These are phyloP conservation scores for Nematostella vectensis DNA, from an alignment of 92 coral and sea anemone species.

Conservation along the genomic window DNA sequence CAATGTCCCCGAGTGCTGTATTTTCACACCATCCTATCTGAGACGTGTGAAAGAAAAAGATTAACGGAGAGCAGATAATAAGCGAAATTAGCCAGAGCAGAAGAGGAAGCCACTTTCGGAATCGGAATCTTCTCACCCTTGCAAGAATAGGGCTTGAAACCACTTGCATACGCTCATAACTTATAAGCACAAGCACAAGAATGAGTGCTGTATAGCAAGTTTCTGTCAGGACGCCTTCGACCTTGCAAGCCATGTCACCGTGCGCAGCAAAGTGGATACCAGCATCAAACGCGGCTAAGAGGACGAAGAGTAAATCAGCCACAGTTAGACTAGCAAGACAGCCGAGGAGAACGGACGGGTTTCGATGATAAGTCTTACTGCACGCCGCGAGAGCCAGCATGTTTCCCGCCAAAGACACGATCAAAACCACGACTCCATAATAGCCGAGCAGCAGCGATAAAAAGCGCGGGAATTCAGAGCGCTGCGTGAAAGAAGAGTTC, in stretches of 20 bases:
- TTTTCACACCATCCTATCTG: conserved; percentile 4
- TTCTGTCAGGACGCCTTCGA: conserved; percentile 44
- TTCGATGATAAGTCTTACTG: conserved; percentile 18
- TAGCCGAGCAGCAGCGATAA: conserved; percentile 1
- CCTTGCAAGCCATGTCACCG: conserved; percentile 31
- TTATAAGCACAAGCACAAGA: conserved; percentile 33
- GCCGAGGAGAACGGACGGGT: conserved; percentile 37
- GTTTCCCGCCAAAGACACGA: conserved; percentile 9
- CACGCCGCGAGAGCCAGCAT: conserved; percentile 34
- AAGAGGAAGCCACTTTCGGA: conserved; percentile 26
- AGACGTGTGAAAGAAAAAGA: conserved; percentile 4
- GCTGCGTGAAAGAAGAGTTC: background rate
- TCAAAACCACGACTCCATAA: conserved; percentile 7
- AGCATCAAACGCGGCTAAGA: conserved; percentile 27
- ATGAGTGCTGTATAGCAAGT: conserved; percentile 28
- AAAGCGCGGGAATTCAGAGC: conserved; percentile 1
- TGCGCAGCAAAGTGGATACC: conserved; percentile 8
- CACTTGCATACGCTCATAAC: conserved; percentile 39
- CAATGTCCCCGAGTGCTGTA: conserved; percentile 12
- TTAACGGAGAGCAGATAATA: conserved; percentile 17
- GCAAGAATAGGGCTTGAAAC: conserved; percentile 38
- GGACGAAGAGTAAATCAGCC: conserved; percentile 31
- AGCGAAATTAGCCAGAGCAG: conserved; percentile 31
- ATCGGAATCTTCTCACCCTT: conserved; percentile 23
- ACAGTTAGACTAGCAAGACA: conserved; percentile 37